Conservation (phyloP, 2,797 vertebrate species). For the Pangasius mekongensis region DNA sequence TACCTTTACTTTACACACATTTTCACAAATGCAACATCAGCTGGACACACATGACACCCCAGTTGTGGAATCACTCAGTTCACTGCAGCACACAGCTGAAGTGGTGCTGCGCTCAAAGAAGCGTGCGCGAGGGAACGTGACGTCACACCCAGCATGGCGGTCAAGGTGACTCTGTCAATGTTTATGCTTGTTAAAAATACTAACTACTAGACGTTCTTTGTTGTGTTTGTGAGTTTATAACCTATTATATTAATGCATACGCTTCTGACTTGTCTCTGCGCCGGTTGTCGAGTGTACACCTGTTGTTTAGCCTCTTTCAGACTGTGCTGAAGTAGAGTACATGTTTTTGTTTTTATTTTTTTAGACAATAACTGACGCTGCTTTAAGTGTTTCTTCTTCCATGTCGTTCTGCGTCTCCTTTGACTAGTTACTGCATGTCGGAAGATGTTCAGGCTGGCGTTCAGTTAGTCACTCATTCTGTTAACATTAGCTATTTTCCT, state of each 20-base stretch:
- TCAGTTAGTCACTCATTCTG: not conserved
- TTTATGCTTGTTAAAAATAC: conserved; percentile 66
- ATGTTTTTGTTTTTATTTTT: not conserved
- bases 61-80: not conserved
- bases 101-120: not conserved
- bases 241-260: not conserved
- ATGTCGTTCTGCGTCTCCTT: not conserved
- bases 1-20: not conserved
- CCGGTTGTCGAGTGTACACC: not conserved
- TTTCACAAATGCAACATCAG: not conserved
- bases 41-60: not conserved
- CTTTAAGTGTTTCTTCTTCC: not conserved
- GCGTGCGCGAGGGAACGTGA: conserved; percentile 69
- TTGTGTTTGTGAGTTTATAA: conserved; percentile 14
- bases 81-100: not conserved
- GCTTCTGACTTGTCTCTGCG: not conserved
- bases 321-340: not conserved
- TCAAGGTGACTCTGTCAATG: conserved; percentile 95
- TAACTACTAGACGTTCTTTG: conserved; percentile 51
- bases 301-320: not conserved
- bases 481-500: not conserved
- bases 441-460: not conserved
- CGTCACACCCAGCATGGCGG: conserved; percentile 92
- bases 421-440: not conserved
- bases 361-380: not conserved